phyloP scores from a whole-genome alignment of 2,797 vertebrate genomes.

The Spondyliosoma cantharus region DNA sequence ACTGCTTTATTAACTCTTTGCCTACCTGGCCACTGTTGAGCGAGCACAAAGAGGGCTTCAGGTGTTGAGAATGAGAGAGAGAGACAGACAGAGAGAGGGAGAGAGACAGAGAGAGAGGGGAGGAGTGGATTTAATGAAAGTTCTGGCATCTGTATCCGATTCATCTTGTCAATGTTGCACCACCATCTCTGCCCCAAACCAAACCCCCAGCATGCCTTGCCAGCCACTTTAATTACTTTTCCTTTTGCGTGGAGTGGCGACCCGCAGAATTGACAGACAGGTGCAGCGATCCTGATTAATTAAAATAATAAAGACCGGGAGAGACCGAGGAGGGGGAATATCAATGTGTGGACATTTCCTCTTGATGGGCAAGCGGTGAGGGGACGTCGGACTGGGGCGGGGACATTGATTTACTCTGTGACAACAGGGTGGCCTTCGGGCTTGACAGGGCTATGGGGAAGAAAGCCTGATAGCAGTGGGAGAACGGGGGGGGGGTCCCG shows the following conservation, averaged over 20 bases:
- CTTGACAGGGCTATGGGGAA: constrained; percentile 56
- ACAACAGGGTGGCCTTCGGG: constrained; percentile 76
- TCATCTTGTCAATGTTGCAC: constrained; percentile 79
- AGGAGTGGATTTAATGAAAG: constrained; percentile 78
- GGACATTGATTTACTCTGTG: constrained; percentile 78
- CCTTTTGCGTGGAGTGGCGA: constrained; percentile 67
- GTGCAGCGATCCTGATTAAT: constrained; percentile 84
- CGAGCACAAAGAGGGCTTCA: constrained; percentile 71
- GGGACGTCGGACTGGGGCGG: constrained; percentile 59
- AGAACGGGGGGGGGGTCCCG: constrained; percentile 31
- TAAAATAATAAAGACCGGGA: constrained; percentile 81
- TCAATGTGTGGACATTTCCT: constrained; percentile 69
- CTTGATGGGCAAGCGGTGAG: constrained; percentile 70
- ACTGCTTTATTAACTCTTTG: constrained; percentile 72
- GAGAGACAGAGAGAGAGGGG: constrained; percentile 31
- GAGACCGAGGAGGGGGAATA: constrained; percentile 60
- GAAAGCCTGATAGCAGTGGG: constrained; percentile 36
- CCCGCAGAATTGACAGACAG: constrained; percentile 81
- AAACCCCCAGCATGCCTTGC: constrained; percentile 80
- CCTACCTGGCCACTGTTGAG: constrained; percentile 68
- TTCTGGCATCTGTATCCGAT: constrained; percentile 79
- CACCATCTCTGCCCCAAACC: constrained; percentile 77
- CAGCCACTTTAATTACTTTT: constrained; percentile 84
- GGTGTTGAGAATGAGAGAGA: constrained; percentile 56
- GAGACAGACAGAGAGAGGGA: constrained; percentile 1